A percentile compares a stretch with the other conserved stretches of the same genome.
Conservation (phyloP, 2,888 invertebrate genomes). For the Graphium colonna region DNA sequence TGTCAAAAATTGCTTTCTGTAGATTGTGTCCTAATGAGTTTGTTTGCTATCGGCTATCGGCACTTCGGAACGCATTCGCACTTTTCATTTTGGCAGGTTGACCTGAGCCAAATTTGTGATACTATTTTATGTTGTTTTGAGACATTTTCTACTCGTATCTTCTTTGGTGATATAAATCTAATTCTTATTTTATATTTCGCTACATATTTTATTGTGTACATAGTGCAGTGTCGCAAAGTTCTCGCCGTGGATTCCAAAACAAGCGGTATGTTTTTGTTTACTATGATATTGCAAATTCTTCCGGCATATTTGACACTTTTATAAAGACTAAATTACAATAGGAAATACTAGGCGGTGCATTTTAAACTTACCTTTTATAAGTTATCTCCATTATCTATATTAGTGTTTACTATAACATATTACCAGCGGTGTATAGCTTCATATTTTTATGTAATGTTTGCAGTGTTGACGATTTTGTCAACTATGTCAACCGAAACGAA, state of each 20-base stretch:
- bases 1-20: too few species aligned
- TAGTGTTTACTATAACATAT: too few species aligned
- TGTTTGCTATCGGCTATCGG: too few species aligned
- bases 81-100: slow-evolving; percentile 20
- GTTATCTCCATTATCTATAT: too few species aligned
- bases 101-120: background rate
- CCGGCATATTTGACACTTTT: slow-evolving; percentile 28
- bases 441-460: too few species aligned
- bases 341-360: too few species aligned
- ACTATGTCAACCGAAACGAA: slow-evolving; percentile 3
- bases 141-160: slow-evolving; percentile 1
- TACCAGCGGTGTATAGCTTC: background rate
- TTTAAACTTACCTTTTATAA: too few species aligned
- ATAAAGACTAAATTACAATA: slow-evolving; percentile 17
- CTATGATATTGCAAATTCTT: slow-evolving; percentile 27
- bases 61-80: slow-evolving; percentile 6
- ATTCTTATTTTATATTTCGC: slow-evolving; percentile 21
- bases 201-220: background rate
- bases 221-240: slow-evolving; percentile 3
- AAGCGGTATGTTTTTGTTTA: slow-evolving; percentile 47
- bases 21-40: too few species aligned
- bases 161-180: background rate
- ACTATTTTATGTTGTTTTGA: slow-evolving; percentile 1
- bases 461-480: slow-evolving; percentile 2
- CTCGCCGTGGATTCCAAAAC: slow-evolving; percentile 64